These are phyloP conservation scores for Myanophis thanlyinensis DNA, from an alignment of 2,113 vertebrate genomes.

Conservation along the genomic window DNA sequence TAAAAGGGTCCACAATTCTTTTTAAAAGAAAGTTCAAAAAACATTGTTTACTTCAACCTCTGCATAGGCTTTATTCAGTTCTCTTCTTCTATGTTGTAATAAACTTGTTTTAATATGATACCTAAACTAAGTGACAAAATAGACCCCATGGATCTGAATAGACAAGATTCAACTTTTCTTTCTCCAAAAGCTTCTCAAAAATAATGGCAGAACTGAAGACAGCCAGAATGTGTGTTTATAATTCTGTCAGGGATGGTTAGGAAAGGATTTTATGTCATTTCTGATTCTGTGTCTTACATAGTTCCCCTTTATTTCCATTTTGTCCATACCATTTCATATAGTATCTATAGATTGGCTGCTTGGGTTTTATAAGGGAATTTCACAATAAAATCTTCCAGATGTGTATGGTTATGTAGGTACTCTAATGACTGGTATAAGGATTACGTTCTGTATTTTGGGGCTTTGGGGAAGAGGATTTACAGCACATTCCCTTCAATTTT, in stretches of 20 bases:
- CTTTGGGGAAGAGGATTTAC: not conserved
- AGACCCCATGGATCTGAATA: not conserved
- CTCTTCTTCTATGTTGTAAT: not conserved
- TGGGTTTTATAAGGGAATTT: not conserved
- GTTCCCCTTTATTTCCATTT: not conserved
- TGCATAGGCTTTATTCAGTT: not conserved
- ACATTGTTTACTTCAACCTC: not conserved
- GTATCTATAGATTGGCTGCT: not conserved
- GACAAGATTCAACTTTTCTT: not conserved
- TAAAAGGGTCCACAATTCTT: not conserved
- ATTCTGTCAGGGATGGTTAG: not conserved
- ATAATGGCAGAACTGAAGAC: not conserved
- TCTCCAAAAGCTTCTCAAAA: not conserved
- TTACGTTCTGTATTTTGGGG: not conserved
- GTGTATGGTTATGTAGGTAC: not conserved
- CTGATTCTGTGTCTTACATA: not conserved
- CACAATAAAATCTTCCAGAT: not conserved
- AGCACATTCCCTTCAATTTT: not conserved
- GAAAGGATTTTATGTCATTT: not conserved
- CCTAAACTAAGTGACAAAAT: not conserved
- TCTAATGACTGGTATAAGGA: not conserved
- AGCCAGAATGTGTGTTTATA: not conserved
- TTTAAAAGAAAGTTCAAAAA: not conserved
- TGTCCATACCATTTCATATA: not conserved
- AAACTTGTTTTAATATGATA: not conserved